phyloP scores from a whole-genome alignment of 1,140 invertebrate species.

The Copidosoma floridanum region DNA sequence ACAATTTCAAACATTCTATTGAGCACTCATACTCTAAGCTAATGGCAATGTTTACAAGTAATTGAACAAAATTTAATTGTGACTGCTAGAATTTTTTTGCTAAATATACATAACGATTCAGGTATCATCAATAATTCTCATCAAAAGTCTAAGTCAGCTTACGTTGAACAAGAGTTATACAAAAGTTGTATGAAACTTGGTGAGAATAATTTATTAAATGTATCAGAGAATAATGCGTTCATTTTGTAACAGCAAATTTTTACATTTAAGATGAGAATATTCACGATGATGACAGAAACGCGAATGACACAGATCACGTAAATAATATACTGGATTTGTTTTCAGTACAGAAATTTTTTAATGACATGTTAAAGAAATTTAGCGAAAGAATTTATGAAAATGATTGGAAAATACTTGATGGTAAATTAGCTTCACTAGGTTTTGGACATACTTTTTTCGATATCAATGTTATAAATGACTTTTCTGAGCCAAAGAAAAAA shows the following conservation, averaged over 20 bases:
- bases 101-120: too few relatives aligned
- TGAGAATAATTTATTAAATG: too few relatives aligned
- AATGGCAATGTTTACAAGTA: too few relatives aligned
- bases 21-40: too few relatives aligned
- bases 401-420: not conserved
- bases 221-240: too few relatives aligned
- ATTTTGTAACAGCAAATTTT: not conserved
- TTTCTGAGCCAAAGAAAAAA: not conserved
- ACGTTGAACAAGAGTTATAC: not conserved
- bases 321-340: too few relatives aligned
- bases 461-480: not conserved
- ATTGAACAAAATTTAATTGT: too few relatives aligned
- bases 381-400: not conserved
- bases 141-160: not conserved
- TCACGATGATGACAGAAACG: not conserved
- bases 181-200: constrained; percentile 1
- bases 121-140: not conserved
- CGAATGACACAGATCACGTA: too few relatives aligned
- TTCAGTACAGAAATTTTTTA: too few relatives aligned
- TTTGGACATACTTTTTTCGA: constrained; percentile 1
- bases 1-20: too few relatives aligned
- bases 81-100: too few relatives aligned
- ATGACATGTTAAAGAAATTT: not conserved
- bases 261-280: not conserved
- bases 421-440: not conserved